Percentiles rank a stretch among this genome's conserved stretches.
Evolutionary conservation across 1,140 invertebrate genomes (phyloP).

Genomic region (Sinella curviseta): DNA sequence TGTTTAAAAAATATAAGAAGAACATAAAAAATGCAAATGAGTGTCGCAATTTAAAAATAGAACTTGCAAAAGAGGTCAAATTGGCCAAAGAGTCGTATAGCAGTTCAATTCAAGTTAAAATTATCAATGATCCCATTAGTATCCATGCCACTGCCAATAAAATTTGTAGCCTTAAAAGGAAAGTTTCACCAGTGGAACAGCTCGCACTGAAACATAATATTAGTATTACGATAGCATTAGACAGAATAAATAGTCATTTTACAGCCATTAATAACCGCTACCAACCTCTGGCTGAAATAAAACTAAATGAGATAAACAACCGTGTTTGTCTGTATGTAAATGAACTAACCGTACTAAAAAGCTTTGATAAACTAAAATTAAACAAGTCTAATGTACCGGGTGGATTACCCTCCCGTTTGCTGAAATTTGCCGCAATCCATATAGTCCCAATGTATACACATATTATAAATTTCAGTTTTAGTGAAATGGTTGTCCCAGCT

Average conservation of each 20-base stretch:
- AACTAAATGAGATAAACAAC: background rate
- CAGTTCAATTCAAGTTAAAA: no score
- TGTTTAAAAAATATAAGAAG: no score
- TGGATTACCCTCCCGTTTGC: background rate
- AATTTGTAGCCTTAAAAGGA: background rate
- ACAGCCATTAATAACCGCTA: background rate
- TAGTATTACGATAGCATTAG: background rate
- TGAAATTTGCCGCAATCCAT: slow-evolving; percentile 2
- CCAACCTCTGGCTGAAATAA: background rate
- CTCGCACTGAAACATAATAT: background rate
- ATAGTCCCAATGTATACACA: background rate
- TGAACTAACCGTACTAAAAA: background rate
- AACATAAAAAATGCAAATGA: no score
- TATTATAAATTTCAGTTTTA: slow-evolving; percentile 1
- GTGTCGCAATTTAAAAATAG: no score
- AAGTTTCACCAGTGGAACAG: background rate
- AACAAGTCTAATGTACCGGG: slow-evolving; percentile 6
- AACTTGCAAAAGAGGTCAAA: no score
- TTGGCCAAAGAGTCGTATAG: no score
- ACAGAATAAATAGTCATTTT: background rate
- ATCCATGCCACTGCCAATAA: background rate
- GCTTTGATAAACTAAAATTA: background rate
- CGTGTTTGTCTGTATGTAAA: background rate
- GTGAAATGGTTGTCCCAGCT: background rate
- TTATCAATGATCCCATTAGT: background rate